Base-by-base conservation (phyloP, 2,797 vertebrate genomes). In the Syngnathus rostellatus region DNA sequence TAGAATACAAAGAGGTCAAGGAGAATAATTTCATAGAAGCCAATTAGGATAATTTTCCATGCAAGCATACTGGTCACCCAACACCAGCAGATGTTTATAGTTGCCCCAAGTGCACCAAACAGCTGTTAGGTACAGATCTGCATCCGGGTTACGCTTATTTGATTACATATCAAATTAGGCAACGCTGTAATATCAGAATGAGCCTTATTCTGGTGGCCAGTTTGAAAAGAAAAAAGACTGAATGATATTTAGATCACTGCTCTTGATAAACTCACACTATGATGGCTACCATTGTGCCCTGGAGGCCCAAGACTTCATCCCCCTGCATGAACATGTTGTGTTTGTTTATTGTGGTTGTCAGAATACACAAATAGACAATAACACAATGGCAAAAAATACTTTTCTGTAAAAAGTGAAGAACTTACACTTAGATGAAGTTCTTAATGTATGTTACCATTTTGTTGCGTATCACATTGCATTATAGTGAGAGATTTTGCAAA, bases 21-120 rank as follows among this genome's bases (percentile, higher is more conserved):
- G 68, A 72, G 66, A 64, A 67, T 76, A 63, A 69, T 72, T 75
- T 72, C 61, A 70, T 72, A 58, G 50, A 77, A 63, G 71, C 79
- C 73, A 87, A 87, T 87, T 86, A 86, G 60, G 57, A 69, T 76
- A 70, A 86, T 81, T 79, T 77, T 58, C 64, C 57, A 38, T 68
- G 57, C 74, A 70, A 73, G 58, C 68, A 72, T 74, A 69, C 63
- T 65, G 77, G 77, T 80, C 76, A 77, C 68, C 62, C 68, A 81
- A 64, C 68, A 23, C 64, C 67, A 64, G 38, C 83, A 86, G 84
- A 82, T 83, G 85, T 79, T 71, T 76, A 58, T 80, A 68, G 74
- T 68, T 64, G 77, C 78, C 79, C 43, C 71, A 45, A 74, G 74
- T 61, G 19, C 58, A 65, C 65, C n/a, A 55, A 78, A 75, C 81